Evolutionary conservation across 2,888 invertebrate species (phyloP), one percentile per base, ranked within the genome.

Genomic region (Temnothorax rugatulus): DNA sequence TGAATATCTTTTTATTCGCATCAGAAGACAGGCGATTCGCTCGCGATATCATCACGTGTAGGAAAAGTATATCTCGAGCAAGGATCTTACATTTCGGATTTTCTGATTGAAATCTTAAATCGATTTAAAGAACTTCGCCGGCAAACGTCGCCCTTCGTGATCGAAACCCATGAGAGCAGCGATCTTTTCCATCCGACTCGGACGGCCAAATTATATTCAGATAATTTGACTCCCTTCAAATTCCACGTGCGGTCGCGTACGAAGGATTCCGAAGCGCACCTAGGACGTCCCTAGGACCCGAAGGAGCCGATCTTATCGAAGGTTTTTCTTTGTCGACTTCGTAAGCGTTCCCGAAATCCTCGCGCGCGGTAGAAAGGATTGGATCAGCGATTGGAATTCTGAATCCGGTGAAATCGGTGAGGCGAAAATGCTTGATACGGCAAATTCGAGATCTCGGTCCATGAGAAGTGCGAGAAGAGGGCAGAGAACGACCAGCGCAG

Each of bases 361-460:
- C 64, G 83, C 86, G 87, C 83, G 84, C 77, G 86, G 82, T 83
- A 75, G 87, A 86, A 87, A 86, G 66, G 47, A 68, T 68, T 68
- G 47, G 47, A 68, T 68, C 66, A 68, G 79, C 85, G 87, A 87
- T 88, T 87, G 90, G 90, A 90, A 90, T 90, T 82, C 88, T 86
- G 86, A 91, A 88, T 89, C 90, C 84, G 74, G 85, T 86, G 86
- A 87, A 91, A 82, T 85, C 91, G 86, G 85, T 84, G 85, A 89
- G 79, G 86, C 90, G 86, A 86, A 88, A 92, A 89, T 87, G 87
- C 64, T 91, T 87, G 90, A 90, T 92, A 91, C 91, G 87, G 79
- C 82, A 84, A 57, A 82, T 83, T 84, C 83, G 73, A 83, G 5
- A 41, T 68, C 52, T 54, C 54, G 38, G 47, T 63, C 18, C 4